Evolutionary conservation across 2,888 invertebrate genomes (phyloP), one percentile per base, ranked within the genome.

Genomic region (Sussaba pulchella): DNA sequence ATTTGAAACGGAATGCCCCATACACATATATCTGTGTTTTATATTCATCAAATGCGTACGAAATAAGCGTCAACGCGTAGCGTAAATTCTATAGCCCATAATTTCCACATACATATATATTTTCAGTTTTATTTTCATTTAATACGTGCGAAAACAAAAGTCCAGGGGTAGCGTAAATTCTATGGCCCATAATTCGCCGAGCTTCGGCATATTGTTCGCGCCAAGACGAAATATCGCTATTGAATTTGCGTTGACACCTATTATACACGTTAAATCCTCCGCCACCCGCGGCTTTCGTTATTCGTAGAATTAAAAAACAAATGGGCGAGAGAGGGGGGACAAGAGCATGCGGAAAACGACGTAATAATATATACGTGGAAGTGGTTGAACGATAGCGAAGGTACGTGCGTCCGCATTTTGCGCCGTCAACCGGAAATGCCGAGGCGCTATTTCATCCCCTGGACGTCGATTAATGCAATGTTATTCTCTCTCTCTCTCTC

Each of bases 391-490:
- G 63, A 69, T 64, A 21, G 43, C 47, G 31, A 59, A 36, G 54
- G 31, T 24, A 54, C 50, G 57, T 8, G 36, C 26, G 17, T 63
- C 36, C 43, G 26, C 63, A 57, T 61, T 47, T 67, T 17, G n/a
- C 26, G 6, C 39, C 12, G 14, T 12, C 50, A 19, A 14, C 14
- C 14, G 50, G 63, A 61, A 70, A 78, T 54, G 31, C 26, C 0
- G 3, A 21, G 10, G 26, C 39, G 24, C 26, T 63, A n/a, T 64
- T 54, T 47, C 50, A 59, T 66, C 14, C 43, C 41, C 57, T 21
- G 41, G 39, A 52, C 52, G 67, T 81, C 72, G 72, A 67, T 76
- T 72, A 81, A 77, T 72, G 47, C 36, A 1, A 36, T 43, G 39
- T 69, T 71, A 63, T 72, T 9, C 14, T 19, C 45, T 26, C 6